A percentile compares a stretch with the other conserved stretches of the same genome.
These are phyloP conservation scores for Ornithoptera priamus DNA, from an alignment of 2,888 invertebrate species.

Conservation along the genomic window DNA sequence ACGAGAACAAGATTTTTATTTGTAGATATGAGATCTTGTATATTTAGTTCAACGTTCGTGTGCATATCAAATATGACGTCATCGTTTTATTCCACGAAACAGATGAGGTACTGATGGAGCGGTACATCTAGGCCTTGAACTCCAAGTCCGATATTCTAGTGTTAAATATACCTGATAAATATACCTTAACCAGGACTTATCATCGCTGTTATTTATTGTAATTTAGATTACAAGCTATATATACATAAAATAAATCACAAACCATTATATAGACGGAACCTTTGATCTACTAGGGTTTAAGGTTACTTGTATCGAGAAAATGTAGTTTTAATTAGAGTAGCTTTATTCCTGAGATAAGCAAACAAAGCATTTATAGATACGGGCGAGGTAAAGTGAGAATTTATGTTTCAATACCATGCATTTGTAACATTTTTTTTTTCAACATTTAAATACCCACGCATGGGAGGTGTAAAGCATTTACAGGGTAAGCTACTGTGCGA, in stretches of 20 bases:
- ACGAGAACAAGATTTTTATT: no score
- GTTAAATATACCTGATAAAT: no score
- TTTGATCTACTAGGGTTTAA: neutral
- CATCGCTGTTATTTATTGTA: no score
- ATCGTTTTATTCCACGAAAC: no score
- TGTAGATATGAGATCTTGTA: no score
- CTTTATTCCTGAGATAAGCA: conserved; percentile 58
- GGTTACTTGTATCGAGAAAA: conserved; percentile 45
- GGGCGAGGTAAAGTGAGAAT: conserved; percentile 65
- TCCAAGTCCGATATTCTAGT: no score
- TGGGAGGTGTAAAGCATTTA: conserved; percentile 13
- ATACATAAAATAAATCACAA: neutral
- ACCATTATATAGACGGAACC: neutral
- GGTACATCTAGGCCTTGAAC: no score
- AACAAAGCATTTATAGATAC: conserved; percentile 57
- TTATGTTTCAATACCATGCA: conserved; percentile 55
- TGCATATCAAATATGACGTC: no score
- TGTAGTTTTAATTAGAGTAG: conserved; percentile 67
- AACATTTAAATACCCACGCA: conserved; percentile 24
- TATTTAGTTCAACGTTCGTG: no score
- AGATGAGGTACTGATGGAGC: no score
- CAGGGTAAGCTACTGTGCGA: neutral
- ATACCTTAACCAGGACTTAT: no score
- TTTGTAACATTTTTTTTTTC: conserved; percentile 36
- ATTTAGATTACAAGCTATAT: neutral